Evolutionary conservation across 1,140 invertebrate genomes (phyloP).

Genomic region (Thereuonema tuberculata): DNA sequence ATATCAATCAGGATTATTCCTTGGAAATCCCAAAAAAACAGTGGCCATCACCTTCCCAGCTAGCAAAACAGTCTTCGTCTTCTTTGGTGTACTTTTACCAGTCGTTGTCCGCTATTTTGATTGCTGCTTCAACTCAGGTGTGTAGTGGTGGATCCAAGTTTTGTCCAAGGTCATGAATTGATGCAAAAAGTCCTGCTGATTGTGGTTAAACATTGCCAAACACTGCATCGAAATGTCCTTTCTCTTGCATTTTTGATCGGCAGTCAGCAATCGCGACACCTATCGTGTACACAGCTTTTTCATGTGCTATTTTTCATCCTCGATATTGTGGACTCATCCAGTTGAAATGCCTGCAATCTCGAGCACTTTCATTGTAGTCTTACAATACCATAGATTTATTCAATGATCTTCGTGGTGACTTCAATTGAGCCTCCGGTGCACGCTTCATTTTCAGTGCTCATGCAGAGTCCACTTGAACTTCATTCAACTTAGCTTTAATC

Average conservation of each 20-base stretch:
- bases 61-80: constrained; percentile 26
- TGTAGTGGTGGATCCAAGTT: constrained; percentile 31
- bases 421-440: background rate
- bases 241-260: constrained; percentile 12
- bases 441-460: background rate
- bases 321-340: constrained; percentile 19
- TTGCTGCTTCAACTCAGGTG: constrained; percentile 27
- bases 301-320: constrained; percentile 22
- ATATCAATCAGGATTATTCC: constrained; percentile 20
- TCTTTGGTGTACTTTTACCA: constrained; percentile 20
- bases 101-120: constrained; percentile 9
- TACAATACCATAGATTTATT: constrained; percentile 1
- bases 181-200: constrained; percentile 21
- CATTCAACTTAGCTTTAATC: no score
- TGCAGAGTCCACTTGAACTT: background rate
- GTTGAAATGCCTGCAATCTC: constrained; percentile 16
- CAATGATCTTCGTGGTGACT: background rate
- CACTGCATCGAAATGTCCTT: constrained; percentile 15
- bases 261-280: constrained; percentile 11
- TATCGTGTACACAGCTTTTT: constrained; percentile 13
- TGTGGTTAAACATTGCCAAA: constrained; percentile 15
- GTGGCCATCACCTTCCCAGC: constrained; percentile 26
- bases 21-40: constrained; percentile 23
- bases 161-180: constrained; percentile 29
- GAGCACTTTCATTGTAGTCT: constrained; percentile 19